Conservation (phyloP, 2,113 vertebrate genomes). For the Onychostruthus taczanowskii region DNA sequence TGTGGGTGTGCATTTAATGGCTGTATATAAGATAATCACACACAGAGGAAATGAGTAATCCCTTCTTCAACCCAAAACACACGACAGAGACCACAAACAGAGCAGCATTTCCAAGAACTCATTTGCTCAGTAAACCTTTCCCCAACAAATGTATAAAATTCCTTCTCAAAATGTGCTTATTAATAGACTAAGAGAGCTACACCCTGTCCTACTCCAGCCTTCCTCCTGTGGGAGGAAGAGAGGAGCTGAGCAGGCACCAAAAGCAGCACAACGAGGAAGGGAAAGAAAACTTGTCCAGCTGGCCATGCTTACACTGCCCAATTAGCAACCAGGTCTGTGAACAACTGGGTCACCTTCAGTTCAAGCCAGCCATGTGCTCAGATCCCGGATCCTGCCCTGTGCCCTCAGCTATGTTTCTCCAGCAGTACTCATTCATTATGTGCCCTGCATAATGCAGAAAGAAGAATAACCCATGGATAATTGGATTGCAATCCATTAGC, state of each 20-base stretch:
- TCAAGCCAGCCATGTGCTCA: neutral
- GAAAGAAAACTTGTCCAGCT: neutral
- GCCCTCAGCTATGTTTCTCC: slow-evolving; percentile 8
- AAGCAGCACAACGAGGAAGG: neutral
- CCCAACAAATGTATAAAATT: neutral
- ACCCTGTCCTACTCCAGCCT: neutral
- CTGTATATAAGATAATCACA: neutral
- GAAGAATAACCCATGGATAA: slow-evolving; percentile 36
- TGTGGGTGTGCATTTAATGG: neutral
- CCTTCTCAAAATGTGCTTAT: neutral
- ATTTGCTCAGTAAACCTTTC: neutral
- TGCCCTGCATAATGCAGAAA: neutral
- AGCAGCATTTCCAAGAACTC: slow-evolving; percentile 19
- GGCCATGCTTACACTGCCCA: neutral
- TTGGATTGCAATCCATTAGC: slow-evolving; percentile 42
- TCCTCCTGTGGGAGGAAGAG: neutral
- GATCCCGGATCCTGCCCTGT: neutral
- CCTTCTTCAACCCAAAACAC: neutral
- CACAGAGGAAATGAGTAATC: slow-evolving; percentile 17
- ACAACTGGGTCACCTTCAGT: slow-evolving; percentile 48
- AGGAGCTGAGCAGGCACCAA: neutral
- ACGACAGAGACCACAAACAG: neutral
- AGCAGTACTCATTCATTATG: slow-evolving; percentile 1
- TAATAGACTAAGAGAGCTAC: neutral
- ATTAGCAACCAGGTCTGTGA: slow-evolving; percentile 48